These are phyloP conservation scores for Drosophila paracracens DNA, from an alignment of 2,888 invertebrate species.

Conservation along the genomic window DNA sequence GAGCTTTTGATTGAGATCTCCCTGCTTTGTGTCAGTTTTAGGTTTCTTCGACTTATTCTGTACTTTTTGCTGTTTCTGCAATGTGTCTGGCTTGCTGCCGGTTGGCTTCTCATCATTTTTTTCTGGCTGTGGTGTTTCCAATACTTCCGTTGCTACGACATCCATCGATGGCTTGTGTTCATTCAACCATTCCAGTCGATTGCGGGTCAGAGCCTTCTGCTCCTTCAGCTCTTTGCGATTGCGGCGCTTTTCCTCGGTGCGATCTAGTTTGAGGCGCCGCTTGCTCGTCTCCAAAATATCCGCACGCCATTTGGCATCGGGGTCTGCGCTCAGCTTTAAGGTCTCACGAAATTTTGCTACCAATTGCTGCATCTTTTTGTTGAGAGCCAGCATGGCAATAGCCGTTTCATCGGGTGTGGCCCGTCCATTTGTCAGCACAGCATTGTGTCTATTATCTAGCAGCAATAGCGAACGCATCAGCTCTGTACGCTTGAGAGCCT, in stretches of 20 bases:
- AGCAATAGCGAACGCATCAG: constrained; percentile 76
- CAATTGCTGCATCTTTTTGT: constrained; percentile 77
- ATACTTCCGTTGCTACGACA: not conserved
- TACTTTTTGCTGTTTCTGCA: not conserved
- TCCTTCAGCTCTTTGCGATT: constrained; percentile 70
- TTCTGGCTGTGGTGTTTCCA: not conserved
- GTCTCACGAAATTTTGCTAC: constrained; percentile 56
- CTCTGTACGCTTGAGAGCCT: constrained; percentile 74
- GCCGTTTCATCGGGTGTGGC: constrained; percentile 79
- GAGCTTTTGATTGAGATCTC: not conserved
- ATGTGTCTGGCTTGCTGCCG: not conserved
- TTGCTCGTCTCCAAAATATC: constrained; percentile 79
- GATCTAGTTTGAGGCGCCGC: constrained; percentile 66
- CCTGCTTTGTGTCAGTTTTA: not conserved
- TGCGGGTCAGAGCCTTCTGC: constrained; percentile 68
- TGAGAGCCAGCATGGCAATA: constrained; percentile 77
- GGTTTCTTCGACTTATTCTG: constrained; percentile 2
- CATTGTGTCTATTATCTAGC: constrained; percentile 61
- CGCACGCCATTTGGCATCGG: constrained; percentile 70
- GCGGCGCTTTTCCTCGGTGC: constrained; percentile 71
- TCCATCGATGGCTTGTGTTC: constrained; percentile 51
- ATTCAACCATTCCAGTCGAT: constrained; percentile 79
- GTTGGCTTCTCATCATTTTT: not conserved
- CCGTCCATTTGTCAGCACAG: constrained; percentile 78
- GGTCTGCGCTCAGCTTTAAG: constrained; percentile 60